Evolutionary conservation across 2,113 vertebrate species (phyloP), one percentile per base, ranked within the genome.

Genomic region (Coptodon bakossiorum): DNA sequence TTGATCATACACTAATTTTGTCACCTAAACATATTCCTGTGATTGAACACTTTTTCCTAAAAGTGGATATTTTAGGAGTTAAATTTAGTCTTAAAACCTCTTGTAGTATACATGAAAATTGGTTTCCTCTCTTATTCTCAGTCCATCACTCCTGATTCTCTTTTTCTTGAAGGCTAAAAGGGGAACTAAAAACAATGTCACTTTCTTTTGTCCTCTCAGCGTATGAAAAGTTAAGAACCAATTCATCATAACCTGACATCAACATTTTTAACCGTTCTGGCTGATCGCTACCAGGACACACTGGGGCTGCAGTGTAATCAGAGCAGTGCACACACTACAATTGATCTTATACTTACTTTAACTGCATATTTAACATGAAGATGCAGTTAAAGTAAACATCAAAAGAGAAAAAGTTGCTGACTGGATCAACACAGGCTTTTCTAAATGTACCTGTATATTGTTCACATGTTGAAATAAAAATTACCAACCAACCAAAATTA

Each of bases 201-300:
- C 63, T 6, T 68, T 38, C 36, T 40, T 68, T 68, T 22, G n/a
- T 1, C 63, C 10, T 40, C 34, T 3, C 3, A 68, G 0, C 1
- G 0, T n/a, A 68, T 40, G 19, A 40, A 0, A 1, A 57, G 54
- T 57, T 8, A 14, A 2, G 1, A 59, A 59, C 56, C 27, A 59
- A 29, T 59, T 59, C 19, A 38, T 38, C 4, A 22, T n/a, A 38
- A 36, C 9, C 31, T 36, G 31, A 59, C 56, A 29, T 59, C 5
- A 1, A 31, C 56, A 68, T 68, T 68, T 68, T 38, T 10, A 68
- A 36, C 17, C 11, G 0, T 8, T 68, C 0, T 38, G 9, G 61
- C 0, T n/a, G 61, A 68, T 68, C 0, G 6, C 34, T 38, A 68
- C 11, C 19, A 9, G 0, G 19, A 68, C 4, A 13, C 34, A n/a